Percentiles rank a stretch among this genome's conserved stretches.
These are phyloP conservation scores for Melanerpes formicivorus DNA, from an alignment of 2,113 vertebrate genomes.

Conservation along the genomic window DNA sequence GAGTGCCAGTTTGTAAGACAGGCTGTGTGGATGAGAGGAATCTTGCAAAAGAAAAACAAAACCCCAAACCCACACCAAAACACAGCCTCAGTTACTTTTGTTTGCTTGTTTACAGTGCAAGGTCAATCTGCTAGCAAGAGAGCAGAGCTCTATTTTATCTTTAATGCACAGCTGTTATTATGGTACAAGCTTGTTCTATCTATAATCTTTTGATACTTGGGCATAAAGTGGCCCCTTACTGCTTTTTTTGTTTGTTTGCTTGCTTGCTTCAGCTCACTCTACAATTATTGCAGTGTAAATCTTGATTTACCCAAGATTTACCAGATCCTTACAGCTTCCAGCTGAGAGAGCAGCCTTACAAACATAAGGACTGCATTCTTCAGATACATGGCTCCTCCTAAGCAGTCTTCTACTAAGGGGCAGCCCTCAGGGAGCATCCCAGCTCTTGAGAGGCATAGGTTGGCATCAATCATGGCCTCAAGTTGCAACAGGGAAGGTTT, in stretches of 20 bases:
- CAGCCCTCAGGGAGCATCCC: too few relatives aligned
- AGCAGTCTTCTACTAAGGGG: too few relatives aligned
- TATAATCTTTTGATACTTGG: not conserved
- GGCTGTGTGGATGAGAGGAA: conserved; percentile 89
- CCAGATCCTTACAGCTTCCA: not conserved
- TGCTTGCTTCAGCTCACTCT: not conserved
- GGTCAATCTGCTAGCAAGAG: not conserved
- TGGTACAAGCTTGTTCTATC: not conserved
- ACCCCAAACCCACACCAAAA: not conserved
- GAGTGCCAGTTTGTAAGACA: conserved; percentile 93
- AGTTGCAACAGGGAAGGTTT: too few relatives aligned
- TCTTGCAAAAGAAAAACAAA: conserved; percentile 69
- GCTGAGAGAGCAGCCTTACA: not conserved
- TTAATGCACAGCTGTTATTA: not conserved
- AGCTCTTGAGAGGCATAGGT: too few relatives aligned
- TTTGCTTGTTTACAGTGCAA: not conserved
- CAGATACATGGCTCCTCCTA: too few relatives aligned
- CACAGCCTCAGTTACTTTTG: not conserved
- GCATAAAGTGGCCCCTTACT: not conserved
- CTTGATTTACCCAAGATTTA: not conserved
- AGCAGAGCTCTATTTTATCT: not conserved
- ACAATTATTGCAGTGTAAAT: not conserved
- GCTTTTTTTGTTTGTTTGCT: not conserved
- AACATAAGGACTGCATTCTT: not conserved
- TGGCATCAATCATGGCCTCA: too few relatives aligned